Evolutionary conservation across 2,888 invertebrate genomes (phyloP), one percentile per base, ranked within the genome.

Genomic region (Agriopis aurantiaria): DNA sequence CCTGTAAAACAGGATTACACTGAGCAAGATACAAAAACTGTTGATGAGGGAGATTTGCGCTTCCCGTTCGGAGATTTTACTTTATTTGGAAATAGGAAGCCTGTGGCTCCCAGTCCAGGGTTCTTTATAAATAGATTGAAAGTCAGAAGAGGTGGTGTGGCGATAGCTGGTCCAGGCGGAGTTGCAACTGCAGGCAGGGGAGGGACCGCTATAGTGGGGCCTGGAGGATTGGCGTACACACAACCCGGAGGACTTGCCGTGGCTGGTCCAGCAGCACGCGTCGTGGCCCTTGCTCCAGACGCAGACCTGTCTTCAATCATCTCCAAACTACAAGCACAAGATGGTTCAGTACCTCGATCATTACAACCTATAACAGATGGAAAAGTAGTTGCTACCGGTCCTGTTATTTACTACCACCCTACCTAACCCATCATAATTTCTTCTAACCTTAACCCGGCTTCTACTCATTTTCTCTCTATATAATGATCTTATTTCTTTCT

Each of bases 141-240:
- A 85, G 97, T 97, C 23, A 94, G 96, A 71, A 95, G 95, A 84
- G 97, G 97, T 3, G 97, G 97, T 14, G 97, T 97, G 8, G 97
- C 97, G 0, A 97, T 97, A 63, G 97, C 97, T 3, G 97, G 97
- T 0, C 97, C 97, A 0, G 97, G 97, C n/a, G 97, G 97, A 48
- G 96, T 97, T 11, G 97, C 97, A 0, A 97, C 97, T 0, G 97
- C 97, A 1, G 97, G 97, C 12, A 96, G 96, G 81, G 97, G 97
- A 8, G 97, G 97, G 7, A 97, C 97, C 0, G 97, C 97, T 0
- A 96, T 97, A 66, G 97, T 97, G 4, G 97, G 97, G 0, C 97
- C 97, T 0, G 97, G 97, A 51, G 97, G 97, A 0, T 95, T 96
- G 14, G 97, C 97, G 0, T 96, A 96, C 75, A 97, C 97, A 0